A percentile compares a stretch with the other conserved stretches of the same genome.
phyloP scores from a whole-genome alignment of 1,140 invertebrate genomes.

The Meloidogyne chitwoodi region DNA sequence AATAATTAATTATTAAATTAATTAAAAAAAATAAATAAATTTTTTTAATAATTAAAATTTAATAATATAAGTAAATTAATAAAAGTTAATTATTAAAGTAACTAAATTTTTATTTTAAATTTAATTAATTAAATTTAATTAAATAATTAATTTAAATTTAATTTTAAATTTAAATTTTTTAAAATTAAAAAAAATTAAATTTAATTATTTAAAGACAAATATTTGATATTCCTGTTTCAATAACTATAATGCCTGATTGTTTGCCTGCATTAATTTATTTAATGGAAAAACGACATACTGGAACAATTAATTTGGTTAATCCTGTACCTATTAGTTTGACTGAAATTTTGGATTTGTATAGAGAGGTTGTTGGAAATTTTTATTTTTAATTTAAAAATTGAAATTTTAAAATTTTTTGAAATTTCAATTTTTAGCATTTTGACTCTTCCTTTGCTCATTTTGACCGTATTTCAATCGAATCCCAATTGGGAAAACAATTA shows the following conservation, averaged over 20 bases:
- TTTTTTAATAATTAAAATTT: too few species aligned
- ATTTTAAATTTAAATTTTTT: neutral
- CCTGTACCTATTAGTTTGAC: constrained; percentile 52
- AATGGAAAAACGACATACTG: constrained; percentile 51
- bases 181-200: neutral
- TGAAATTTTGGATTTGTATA: constrained; percentile 56
- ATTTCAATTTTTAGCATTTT: constrained; percentile 33
- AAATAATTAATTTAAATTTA: too few species aligned
- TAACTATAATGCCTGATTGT: constrained; percentile 59
- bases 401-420: neutral
- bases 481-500: constrained; percentile 48
- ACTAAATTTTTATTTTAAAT: too few species aligned
- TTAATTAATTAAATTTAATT: too few species aligned
- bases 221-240: constrained; percentile 57
- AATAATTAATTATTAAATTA: too few species aligned
- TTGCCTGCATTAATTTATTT: constrained; percentile 50
- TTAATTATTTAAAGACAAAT: constrained; percentile 45
- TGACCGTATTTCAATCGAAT: constrained; percentile 35
- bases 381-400: neutral
- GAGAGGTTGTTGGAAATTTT: constrained; percentile 40
- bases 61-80: too few species aligned
- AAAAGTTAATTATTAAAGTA: too few species aligned
- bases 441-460: constrained; percentile 40
- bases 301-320: constrained; percentile 56
- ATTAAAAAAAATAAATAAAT: too few species aligned